phyloP scores from a whole-genome alignment of 2,888 invertebrate species.

The Drosophila suboccidentalis region DNA sequence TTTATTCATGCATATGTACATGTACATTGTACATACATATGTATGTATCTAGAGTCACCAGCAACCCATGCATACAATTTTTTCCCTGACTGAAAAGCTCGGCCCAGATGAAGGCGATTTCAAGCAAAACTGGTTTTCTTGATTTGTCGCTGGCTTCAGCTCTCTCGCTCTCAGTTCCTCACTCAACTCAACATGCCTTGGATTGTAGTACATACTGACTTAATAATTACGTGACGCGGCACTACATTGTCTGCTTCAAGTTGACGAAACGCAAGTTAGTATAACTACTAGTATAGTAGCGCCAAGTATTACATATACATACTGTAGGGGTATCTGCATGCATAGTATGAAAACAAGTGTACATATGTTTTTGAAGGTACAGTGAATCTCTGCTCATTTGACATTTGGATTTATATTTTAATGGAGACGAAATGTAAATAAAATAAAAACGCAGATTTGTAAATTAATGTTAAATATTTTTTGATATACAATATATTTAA shows the following conservation, averaged over 20 bases:
- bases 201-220: conserved; percentile 27
- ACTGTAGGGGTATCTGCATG: no score
- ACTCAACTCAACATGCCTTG: conserved; percentile 20
- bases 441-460: no score
- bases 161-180: neutral
- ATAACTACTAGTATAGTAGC: conserved; percentile 13
- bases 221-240: conserved; percentile 69
- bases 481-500: no score
- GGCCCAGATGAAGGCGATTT: conserved; percentile 47
- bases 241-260: conserved; percentile 39
- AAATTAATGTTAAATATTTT: no score
- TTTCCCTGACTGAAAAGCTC: conserved; percentile 31
- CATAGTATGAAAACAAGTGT: no score
- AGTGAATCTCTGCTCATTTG: no score
- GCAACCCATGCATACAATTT: neutral
- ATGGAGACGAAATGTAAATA: no score
- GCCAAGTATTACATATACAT: conserved; percentile 1
- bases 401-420: no score
- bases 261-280: conserved; percentile 50
- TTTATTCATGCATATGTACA: no score
- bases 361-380: no score
- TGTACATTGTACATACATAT: no score
- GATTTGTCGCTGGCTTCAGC: conserved; percentile 27
- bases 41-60: conserved; percentile 1
- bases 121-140: conserved; percentile 70